A percentile compares a stretch with the other conserved stretches of the same genome.
These are phyloP conservation scores for Lucilia sericata DNA, from an alignment of 1,140 invertebrate genomes.

Conservation along the genomic window DNA sequence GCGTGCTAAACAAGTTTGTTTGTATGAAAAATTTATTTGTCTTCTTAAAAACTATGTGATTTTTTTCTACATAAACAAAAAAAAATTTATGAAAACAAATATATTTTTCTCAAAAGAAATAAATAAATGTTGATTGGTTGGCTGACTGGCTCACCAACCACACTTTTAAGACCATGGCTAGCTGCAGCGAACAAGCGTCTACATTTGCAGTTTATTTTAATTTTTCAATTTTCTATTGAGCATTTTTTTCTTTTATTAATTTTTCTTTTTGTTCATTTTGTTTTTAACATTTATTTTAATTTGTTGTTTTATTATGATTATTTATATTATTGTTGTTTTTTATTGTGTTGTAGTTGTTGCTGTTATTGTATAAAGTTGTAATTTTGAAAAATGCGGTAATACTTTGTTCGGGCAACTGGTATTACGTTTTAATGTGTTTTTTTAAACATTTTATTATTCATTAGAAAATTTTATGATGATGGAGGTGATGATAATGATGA, in stretches of 20 bases:
- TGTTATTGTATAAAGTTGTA: neutral
- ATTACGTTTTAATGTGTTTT: neutral
- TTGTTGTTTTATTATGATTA: conserved; percentile 13
- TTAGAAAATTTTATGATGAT: neutral
- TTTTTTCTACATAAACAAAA: neutral
- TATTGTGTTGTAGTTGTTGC: too few species aligned
- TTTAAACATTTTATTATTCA: neutral
- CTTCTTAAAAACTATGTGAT: neutral
- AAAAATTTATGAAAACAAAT: conserved; percentile 3
- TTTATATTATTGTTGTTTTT: neutral
- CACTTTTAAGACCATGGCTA: too few species aligned
- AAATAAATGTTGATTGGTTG: conserved; percentile 4
- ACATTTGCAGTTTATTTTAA: neutral
- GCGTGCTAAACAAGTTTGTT: conserved; percentile 22
- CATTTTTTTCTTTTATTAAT: neutral
- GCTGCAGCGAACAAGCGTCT: too few species aligned
- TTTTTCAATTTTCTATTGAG: neutral
- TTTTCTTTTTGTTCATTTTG: neutral
- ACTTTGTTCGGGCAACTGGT: neutral
- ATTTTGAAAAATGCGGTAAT: conserved; percentile 18
- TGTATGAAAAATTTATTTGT: neutral
- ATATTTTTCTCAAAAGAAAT: neutral
- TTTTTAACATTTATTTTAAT: conserved; percentile 1
- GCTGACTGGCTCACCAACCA: neutral
- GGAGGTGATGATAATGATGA: neutral